Evolutionary conservation across 2,797 vertebrate species (phyloP).

Genomic region (Enteromius unitaeniatus): DNA sequence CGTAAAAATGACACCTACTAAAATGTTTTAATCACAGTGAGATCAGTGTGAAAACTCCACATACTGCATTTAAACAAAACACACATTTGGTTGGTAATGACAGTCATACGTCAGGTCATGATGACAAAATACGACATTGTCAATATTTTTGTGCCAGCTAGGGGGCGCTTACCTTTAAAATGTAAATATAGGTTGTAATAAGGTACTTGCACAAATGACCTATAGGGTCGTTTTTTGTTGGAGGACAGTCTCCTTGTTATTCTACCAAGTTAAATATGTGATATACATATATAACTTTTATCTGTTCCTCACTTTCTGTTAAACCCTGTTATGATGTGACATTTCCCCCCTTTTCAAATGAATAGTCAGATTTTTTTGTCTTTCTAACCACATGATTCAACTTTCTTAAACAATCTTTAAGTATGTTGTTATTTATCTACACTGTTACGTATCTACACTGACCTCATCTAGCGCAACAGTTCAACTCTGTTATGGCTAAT

Average conservation of each 20-base stretch:
- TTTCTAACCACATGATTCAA: not conserved
- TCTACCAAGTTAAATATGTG: not conserved
- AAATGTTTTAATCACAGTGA: too few relatives aligned
- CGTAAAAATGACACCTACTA: too few relatives aligned
- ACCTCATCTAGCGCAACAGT: not conserved
- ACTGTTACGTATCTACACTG: not conserved
- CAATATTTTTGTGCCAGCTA: too few relatives aligned
- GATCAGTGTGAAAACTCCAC: too few relatives aligned
- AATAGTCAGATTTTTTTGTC: not conserved
- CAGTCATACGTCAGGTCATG: too few relatives aligned
- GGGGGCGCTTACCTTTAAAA: too few relatives aligned
- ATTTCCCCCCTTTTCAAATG: not conserved
- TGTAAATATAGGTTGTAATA: too few relatives aligned
- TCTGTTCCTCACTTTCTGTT: not conserved
- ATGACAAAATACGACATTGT: too few relatives aligned
- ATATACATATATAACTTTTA: not conserved
- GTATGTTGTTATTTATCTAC: not conserved
- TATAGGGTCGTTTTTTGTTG: too few relatives aligned
- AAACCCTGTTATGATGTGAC: not conserved
- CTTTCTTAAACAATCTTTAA: not conserved
- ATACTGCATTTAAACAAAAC: too few relatives aligned
- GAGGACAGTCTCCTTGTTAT: not conserved
- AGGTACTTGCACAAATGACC: too few relatives aligned
- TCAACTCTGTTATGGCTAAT: not conserved
- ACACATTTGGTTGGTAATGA: too few relatives aligned